Conservation (phyloP, 1,140 invertebrate species). For the Bombus ignitus region DNA sequence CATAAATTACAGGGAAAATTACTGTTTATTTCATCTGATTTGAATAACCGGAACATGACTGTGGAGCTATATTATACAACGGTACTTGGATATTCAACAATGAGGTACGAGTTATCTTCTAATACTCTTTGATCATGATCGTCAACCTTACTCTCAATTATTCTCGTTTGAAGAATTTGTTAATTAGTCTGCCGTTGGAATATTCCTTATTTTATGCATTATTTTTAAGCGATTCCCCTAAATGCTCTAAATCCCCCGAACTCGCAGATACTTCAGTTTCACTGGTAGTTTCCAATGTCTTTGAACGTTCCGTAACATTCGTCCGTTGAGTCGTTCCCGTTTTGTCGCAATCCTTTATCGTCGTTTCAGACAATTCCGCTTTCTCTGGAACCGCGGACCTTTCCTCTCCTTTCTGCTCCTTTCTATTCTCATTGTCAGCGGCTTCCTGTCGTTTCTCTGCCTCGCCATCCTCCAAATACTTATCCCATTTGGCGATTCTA, state of each 20-base stretch:
- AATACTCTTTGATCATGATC: slow-evolving; percentile 22
- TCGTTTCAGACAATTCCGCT: not conserved
- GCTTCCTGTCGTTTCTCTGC: slow-evolving; percentile 28
- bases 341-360: not conserved
- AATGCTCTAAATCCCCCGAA: not conserved
- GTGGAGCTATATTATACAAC: slow-evolving; percentile 31
- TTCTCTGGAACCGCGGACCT: not conserved
- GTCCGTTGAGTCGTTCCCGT: not conserved
- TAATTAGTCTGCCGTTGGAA: not conserved
- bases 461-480: slow-evolving; percentile 87
- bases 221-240: not conserved
- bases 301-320: not conserved
- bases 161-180: not conserved
- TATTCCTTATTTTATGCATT: not conserved
- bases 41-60: slow-evolving; percentile 41
- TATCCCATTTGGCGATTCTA: slow-evolving; percentile 93
- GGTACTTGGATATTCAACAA: slow-evolving; percentile 32
- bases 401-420: not conserved
- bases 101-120: not conserved
- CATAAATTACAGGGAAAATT: not conserved
- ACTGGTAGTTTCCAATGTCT: not conserved
- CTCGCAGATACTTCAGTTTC: not conserved
- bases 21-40: slow-evolving; percentile 56
- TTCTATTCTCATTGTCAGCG: not conserved
- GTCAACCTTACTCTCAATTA: not conserved